These are phyloP conservation scores for Mantis religiosa DNA, from an alignment of 2,888 invertebrate genomes.

Conservation along the genomic window DNA sequence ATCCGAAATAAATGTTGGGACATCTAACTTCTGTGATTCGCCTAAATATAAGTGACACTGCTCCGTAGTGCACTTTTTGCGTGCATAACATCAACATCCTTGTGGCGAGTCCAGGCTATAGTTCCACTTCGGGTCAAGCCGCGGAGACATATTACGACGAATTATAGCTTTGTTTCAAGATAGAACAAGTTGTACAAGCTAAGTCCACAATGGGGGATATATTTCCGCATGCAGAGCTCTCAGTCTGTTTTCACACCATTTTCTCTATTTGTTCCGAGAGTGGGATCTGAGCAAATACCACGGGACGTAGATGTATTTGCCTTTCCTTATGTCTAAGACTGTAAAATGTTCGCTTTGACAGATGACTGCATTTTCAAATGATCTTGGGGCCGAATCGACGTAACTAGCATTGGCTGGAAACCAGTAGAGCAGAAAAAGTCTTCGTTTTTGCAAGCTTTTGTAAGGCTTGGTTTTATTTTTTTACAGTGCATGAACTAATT, in stretches of 20 bases:
- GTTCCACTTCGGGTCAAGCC: not conserved
- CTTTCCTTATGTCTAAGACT: not conserved
- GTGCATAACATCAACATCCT: not conserved
- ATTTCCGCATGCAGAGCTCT: not conserved
- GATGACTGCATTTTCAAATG: not conserved
- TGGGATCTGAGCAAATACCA: not conserved
- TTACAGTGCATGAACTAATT: no score
- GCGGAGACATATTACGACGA: not conserved
- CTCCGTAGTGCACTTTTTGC: not conserved
- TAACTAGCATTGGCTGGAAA: no score
- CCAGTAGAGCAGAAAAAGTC: no score
- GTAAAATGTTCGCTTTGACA: not conserved
- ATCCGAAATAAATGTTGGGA: no score
- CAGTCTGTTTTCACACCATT: not conserved
- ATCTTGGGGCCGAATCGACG: not conserved
- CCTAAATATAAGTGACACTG: not conserved
- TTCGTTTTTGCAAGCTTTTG: no score
- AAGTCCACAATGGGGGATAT: not conserved
- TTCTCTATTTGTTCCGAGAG: not conserved
- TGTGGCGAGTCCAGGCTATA: not conserved
- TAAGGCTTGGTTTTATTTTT: no score
- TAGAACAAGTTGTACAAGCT: not conserved
- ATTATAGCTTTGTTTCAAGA: not conserved
- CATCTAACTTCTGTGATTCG: no score
- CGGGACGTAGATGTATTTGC: not conserved